Percentiles rank a stretch among this genome's conserved stretches.
Conservation (phyloP, 2,113 vertebrate species). For the Clinocottus analis region DNA sequence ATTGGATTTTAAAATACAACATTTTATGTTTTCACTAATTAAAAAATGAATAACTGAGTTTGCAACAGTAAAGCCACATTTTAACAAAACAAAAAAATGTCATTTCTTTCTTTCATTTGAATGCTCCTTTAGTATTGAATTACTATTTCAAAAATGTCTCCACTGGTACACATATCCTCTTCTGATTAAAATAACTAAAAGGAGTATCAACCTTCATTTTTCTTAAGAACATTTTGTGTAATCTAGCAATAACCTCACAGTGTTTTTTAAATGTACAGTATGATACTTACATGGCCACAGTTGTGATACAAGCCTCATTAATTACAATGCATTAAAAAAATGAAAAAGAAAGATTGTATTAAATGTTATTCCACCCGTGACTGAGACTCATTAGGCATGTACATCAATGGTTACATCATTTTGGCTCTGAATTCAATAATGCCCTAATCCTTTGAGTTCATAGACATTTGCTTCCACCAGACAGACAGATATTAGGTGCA, state of each 20-base stretch:
- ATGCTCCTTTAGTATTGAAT: not conserved
- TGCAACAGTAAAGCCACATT: not conserved
- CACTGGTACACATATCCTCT: not conserved
- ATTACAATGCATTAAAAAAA: not conserved
- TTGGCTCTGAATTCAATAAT: not conserved
- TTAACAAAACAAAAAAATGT: not conserved
- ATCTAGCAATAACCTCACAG: not conserved
- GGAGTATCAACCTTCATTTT: not conserved
- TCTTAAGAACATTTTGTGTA: not conserved
- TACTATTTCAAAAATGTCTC: not conserved
- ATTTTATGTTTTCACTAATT: not conserved
- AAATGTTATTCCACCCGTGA: not conserved
- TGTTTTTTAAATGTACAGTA: not conserved
- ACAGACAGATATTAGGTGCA: slow-evolving; percentile 17
- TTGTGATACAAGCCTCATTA: not conserved
- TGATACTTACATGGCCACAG: not conserved
- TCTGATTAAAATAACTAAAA: slow-evolving; percentile 12
- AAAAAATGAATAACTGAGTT: not conserved
- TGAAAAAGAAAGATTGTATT: not conserved
- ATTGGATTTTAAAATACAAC: not conserved
- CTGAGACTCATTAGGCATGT: not conserved
- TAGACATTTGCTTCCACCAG: not conserved
- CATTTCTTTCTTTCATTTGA: not conserved
- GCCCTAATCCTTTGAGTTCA: not conserved
- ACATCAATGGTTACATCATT: not conserved